These are phyloP conservation scores for Apamea anceps DNA, from an alignment of 2,888 invertebrate genomes.

Conservation along the genomic window DNA sequence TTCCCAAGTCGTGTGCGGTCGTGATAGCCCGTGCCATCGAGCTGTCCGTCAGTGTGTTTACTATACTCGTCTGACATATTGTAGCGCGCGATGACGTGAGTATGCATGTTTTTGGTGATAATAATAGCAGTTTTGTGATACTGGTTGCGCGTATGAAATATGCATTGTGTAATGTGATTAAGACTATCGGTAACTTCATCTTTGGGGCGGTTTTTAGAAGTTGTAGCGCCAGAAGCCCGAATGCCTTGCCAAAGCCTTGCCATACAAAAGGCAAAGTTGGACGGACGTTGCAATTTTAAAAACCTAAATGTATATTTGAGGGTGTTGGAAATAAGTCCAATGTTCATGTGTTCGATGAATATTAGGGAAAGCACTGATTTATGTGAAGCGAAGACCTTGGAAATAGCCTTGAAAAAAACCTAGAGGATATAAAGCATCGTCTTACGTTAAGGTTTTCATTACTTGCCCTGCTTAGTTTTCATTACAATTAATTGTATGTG, in stretches of 20 bases:
- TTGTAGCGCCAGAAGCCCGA: too few relatives aligned
- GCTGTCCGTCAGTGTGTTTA: constrained; percentile 37
- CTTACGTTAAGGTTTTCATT: constrained; percentile 28
- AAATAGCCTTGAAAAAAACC: neutral
- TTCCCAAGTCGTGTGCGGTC: constrained; percentile 58
- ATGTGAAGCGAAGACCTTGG: neutral
- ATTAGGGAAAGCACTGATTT: neutral
- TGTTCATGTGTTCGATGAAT: neutral
- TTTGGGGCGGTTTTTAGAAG: neutral
- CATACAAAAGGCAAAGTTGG: neutral
- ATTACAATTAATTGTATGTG: constrained; percentile 57
- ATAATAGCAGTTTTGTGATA: constrained; percentile 8
- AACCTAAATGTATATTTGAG: neutral
- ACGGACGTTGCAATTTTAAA: neutral
- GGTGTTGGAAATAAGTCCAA: neutral
- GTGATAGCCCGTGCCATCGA: constrained; percentile 55
- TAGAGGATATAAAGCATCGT: constrained; percentile 12
- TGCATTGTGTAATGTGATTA: neutral
- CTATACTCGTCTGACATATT: constrained; percentile 33
- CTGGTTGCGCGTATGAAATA: neutral
- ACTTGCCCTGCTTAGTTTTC: constrained; percentile 45
- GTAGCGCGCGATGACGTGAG: constrained; percentile 52
- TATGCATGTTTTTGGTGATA: constrained; percentile 34
- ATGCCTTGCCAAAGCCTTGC: too few relatives aligned
- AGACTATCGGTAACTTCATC: neutral